phyloP scores from a whole-genome alignment of 2,888 invertebrate species.

The Diachrysia chrysitis region DNA sequence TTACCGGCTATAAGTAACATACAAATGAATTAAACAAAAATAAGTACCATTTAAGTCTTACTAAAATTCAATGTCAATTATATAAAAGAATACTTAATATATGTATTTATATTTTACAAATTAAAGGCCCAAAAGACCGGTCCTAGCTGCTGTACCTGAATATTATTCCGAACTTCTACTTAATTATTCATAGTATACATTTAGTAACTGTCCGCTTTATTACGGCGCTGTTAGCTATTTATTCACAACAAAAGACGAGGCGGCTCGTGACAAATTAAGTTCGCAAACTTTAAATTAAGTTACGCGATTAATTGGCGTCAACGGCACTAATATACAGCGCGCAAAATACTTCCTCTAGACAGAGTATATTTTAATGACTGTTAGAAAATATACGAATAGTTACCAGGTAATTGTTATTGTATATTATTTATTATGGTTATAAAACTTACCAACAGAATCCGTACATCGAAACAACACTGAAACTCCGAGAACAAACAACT shows the following conservation, averaged over 20 bases:
- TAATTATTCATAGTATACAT: constrained; percentile 7
- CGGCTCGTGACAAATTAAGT: constrained; percentile 43
- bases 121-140: constrained; percentile 9
- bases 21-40: no score
- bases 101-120: neutral
- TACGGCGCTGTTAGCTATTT: constrained; percentile 24
- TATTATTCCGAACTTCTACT: neutral
- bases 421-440: neutral
- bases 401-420: neutral
- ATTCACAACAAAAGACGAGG: constrained; percentile 29
- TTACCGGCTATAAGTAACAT: no score
- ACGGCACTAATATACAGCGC: constrained; percentile 29
- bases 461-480: constrained; percentile 83
- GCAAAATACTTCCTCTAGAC: constrained; percentile 13
- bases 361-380: neutral
- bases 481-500: constrained; percentile 80
- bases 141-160: neutral
- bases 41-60: no score
- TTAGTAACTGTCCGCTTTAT: constrained; percentile 14
- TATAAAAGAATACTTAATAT: no score
- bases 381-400: neutral
- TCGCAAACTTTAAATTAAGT: constrained; percentile 46
- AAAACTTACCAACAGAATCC: constrained; percentile 84
- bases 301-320: constrained; percentile 40
- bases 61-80: no score